Conservation (phyloP, 2,888 invertebrate species). For the Caradrina clavipalpis region DNA sequence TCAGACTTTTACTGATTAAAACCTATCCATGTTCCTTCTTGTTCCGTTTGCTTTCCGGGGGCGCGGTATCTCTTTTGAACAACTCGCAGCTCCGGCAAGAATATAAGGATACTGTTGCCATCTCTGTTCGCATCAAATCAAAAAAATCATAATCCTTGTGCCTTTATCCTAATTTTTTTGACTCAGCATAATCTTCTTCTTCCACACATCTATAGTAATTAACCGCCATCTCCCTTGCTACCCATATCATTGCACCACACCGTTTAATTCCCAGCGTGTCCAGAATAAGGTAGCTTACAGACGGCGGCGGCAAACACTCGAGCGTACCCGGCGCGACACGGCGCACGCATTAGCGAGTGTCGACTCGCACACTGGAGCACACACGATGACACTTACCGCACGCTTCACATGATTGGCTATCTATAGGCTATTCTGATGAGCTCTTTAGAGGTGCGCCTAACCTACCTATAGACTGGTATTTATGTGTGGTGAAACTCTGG, state of each 20-base stretch:
- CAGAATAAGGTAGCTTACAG: constrained; percentile 56
- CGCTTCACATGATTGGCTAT: constrained; percentile 26
- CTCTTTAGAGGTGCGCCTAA: neutral
- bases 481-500: neutral
- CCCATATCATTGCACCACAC: too few relatives aligned
- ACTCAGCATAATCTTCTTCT: neutral
- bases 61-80: too few relatives aligned
- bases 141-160: neutral
- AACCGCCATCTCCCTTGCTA: too few relatives aligned
- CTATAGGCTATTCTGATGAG: constrained; percentile 23
- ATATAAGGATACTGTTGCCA: too few relatives aligned
- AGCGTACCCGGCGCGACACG: constrained; percentile 64
- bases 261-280: neutral
- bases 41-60: too few relatives aligned
- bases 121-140: neutral
- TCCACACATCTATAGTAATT: neutral
- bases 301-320: constrained; percentile 64
- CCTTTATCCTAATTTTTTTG: neutral
- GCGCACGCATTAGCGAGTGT: constrained; percentile 72
- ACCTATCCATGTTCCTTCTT: too few relatives aligned
- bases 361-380: constrained; percentile 39
- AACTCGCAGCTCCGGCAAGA: too few relatives aligned
- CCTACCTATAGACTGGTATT: too few relatives aligned
- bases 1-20: too few relatives aligned
- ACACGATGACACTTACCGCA: constrained; percentile 25